Percentiles rank a stretch among this genome's conserved stretches.
Evolutionary conservation across 2,113 vertebrate genomes (phyloP).

Genomic region (Thamnophis sirtalis): DNA sequence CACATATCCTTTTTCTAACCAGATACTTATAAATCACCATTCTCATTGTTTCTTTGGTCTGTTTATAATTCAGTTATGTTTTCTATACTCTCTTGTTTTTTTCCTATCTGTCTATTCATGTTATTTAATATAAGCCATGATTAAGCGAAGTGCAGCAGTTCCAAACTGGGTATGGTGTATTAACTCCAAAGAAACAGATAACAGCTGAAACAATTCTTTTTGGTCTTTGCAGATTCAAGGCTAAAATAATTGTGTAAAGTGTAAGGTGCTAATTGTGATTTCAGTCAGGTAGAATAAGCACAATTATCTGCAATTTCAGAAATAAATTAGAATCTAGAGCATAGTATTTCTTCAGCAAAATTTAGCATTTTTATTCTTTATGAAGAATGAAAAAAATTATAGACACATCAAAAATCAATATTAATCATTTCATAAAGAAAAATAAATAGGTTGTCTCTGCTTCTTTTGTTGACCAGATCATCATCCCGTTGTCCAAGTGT

Average conservation of each 20-base stretch:
- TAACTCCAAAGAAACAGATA: not conserved
- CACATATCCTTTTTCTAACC: not conserved
- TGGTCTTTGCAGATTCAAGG: not conserved
- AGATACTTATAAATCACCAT: not conserved
- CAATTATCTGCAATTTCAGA: not conserved
- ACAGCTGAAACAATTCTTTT: not conserved
- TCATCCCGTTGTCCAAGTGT: not conserved
- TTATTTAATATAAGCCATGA: not conserved
- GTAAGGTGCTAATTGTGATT: not conserved
- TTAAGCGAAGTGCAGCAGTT: not conserved
- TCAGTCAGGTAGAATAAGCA: not conserved
- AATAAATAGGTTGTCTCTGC: not conserved
- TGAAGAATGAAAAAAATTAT: not conserved
- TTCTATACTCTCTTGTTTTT: not conserved
- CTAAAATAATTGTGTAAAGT: not conserved
- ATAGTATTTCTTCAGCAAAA: not conserved
- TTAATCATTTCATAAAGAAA: not conserved
- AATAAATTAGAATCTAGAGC: not conserved
- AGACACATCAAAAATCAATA: not conserved
- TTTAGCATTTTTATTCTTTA: not conserved
- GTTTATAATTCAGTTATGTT: not conserved
- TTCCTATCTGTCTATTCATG: not conserved
- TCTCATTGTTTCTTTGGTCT: not conserved
- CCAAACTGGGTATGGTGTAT: not conserved
- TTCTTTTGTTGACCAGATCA: not conserved